Conservation (phyloP, 2,113 vertebrate genomes). For the Ophiodon elongatus region DNA sequence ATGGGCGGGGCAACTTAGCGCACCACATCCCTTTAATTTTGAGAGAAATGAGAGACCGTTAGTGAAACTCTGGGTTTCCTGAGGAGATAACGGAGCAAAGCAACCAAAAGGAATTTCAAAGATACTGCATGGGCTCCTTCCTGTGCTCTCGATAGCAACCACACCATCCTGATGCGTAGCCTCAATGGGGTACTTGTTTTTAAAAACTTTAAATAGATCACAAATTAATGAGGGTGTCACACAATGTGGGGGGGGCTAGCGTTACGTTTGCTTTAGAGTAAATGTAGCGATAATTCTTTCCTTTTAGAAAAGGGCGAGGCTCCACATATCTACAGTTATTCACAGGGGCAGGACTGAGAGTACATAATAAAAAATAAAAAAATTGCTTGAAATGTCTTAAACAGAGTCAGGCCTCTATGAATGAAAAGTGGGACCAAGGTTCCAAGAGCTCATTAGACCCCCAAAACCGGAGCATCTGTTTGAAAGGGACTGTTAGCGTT, state of each 20-base stretch:
- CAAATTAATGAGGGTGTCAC: neutral
- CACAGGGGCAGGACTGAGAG: neutral
- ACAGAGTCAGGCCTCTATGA: no score
- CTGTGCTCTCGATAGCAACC: neutral
- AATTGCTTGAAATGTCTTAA: neutral
- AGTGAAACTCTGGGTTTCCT: neutral
- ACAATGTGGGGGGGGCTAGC: neutral
- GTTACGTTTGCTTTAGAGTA: neutral
- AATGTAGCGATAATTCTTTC: neutral
- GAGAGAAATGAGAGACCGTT: conserved; percentile 14
- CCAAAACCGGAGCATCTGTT: neutral
- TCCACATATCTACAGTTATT: neutral
- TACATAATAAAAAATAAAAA: neutral
- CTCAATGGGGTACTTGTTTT: neutral
- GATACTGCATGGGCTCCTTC: neutral
- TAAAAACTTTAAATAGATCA: neutral
- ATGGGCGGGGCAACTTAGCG: neutral
- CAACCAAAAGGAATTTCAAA: neutral
- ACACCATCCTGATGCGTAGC: neutral
- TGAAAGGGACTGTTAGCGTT: neutral
- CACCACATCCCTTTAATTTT: conserved; percentile 32
- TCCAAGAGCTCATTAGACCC: neutral
- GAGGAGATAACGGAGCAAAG: conserved; percentile 10
- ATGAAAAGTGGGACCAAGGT: neutral
- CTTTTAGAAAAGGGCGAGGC: neutral